Conservation (phyloP, 2,888 invertebrate genomes). For the Liopterus haemorrhoidalis region DNA sequence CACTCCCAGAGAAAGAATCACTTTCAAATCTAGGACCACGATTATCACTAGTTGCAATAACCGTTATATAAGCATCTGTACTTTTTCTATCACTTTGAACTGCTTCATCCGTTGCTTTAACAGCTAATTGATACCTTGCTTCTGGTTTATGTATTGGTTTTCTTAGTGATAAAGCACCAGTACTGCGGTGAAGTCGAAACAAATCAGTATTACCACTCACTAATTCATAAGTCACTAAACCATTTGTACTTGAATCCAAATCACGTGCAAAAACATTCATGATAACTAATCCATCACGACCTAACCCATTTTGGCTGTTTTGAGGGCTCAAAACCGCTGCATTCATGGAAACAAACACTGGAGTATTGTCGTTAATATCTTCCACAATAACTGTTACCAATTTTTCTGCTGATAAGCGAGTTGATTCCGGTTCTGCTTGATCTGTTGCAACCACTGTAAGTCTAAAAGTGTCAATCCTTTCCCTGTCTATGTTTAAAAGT, state of each 20-base stretch:
- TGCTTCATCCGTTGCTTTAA: conserved; percentile 88
- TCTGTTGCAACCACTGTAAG: conserved; percentile 88
- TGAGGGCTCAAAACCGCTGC: conserved; percentile 71
- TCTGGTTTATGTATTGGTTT: conserved; percentile 58
- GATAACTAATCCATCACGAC: conserved; percentile 59
- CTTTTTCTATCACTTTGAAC: conserved; percentile 82
- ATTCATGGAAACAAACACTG: conserved; percentile 85
- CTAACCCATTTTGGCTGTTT: conserved; percentile 47
- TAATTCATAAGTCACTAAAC: conserved; percentile 84
- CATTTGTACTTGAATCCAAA: conserved; percentile 86
- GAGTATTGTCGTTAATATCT: conserved; percentile 90
- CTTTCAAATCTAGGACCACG: conserved; percentile 57
- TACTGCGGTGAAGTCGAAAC: conserved; percentile 74
- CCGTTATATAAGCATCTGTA: conserved; percentile 78
- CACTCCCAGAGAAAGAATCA: conserved; percentile 66
- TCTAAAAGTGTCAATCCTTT: conserved; percentile 81
- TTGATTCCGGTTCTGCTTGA: conserved; percentile 67
- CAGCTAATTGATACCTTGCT: conserved; percentile 72
- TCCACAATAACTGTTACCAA: conserved; percentile 87
- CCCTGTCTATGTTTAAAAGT: conserved; percentile 79
- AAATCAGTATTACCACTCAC: conserved; percentile 71
- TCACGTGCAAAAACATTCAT: conserved; percentile 80
- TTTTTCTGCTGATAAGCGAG: conserved; percentile 80
- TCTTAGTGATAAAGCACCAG: conserved; percentile 65
- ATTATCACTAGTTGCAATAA: conserved; percentile 61